These are phyloP conservation scores for Aythya baeri DNA, from an alignment of 2,113 vertebrate species.

Conservation along the genomic window DNA sequence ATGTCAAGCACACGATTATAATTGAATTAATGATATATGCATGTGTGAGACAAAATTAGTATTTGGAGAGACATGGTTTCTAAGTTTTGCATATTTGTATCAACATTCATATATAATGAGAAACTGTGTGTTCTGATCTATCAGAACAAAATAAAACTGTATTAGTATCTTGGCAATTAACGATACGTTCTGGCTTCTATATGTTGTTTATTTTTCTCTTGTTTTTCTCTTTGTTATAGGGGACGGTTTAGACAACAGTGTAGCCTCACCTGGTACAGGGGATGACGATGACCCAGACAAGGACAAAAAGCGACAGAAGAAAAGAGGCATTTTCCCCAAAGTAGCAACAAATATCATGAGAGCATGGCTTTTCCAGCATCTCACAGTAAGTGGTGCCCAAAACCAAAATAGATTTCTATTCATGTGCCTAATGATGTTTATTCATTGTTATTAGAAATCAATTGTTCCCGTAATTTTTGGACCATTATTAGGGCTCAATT, in stretches of 20 bases:
- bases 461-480: constrained; percentile 26
- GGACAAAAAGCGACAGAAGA: constrained; percentile 99
- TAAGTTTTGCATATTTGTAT: constrained; percentile 80
- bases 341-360: constrained; percentile 99
- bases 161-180: constrained; percentile 67
- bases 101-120: constrained; percentile 74
- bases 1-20: constrained; percentile 87
- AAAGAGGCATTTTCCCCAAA: constrained; percentile 99
- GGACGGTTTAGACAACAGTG: constrained; percentile 99
- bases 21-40: constrained; percentile 91
- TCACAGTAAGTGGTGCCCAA: constrained; percentile 90
- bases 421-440: constrained; percentile 3
- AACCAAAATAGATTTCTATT: constrained; percentile 49
- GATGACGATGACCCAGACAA: constrained; percentile 99
- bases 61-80: constrained; percentile 81
- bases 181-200: constrained; percentile 53
- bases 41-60: constrained; percentile 80
- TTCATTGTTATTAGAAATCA: constrained; percentile 21
- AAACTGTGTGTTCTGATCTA: constrained; percentile 67
- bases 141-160: constrained; percentile 73
- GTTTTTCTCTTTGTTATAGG: constrained; percentile 79
- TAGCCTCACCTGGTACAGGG: constrained; percentile 98
- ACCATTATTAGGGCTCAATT: not conserved
- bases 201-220: constrained; percentile 76
- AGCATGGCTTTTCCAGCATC: constrained; percentile 99